These are phyloP conservation scores for Sebastolobus altivelis DNA, from an alignment of 2,797 vertebrate species.

Conservation along the genomic window DNA sequence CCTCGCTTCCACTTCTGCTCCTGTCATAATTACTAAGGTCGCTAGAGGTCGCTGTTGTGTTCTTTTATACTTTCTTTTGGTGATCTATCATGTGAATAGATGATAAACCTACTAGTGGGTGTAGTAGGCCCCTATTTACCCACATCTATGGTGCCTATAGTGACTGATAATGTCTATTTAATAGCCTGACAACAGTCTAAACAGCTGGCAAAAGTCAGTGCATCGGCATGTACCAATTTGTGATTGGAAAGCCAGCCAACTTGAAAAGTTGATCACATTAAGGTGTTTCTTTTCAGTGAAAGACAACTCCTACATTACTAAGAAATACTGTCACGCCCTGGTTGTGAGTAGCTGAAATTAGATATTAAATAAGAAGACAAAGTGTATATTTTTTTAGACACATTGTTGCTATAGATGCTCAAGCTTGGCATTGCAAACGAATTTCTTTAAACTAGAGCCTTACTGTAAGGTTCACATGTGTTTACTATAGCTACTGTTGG, in stretches of 20 bases:
- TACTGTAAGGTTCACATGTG: background rate
- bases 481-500: background rate
- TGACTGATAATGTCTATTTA: too few relatives aligned
- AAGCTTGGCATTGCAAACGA: background rate
- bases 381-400: background rate
- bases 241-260: background rate
- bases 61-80: too few relatives aligned
- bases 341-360: background rate
- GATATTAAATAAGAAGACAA: background rate
- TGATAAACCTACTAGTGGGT: too few relatives aligned
- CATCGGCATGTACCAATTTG: background rate
- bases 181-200: too few relatives aligned
- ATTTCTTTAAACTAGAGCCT: background rate
- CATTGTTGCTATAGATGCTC: background rate
- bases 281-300: background rate
- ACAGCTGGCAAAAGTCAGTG: background rate
- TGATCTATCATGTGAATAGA: too few relatives aligned
- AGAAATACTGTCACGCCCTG: background rate
- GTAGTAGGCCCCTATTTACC: too few relatives aligned
- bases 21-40: too few relatives aligned
- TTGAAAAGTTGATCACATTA: background rate
- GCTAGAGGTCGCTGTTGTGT: too few relatives aligned
- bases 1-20: fast-evolving
- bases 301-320: background rate
- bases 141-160: too few relatives aligned